Base-by-base conservation (phyloP, 2,113 vertebrate species). In the Columba livia region DNA sequence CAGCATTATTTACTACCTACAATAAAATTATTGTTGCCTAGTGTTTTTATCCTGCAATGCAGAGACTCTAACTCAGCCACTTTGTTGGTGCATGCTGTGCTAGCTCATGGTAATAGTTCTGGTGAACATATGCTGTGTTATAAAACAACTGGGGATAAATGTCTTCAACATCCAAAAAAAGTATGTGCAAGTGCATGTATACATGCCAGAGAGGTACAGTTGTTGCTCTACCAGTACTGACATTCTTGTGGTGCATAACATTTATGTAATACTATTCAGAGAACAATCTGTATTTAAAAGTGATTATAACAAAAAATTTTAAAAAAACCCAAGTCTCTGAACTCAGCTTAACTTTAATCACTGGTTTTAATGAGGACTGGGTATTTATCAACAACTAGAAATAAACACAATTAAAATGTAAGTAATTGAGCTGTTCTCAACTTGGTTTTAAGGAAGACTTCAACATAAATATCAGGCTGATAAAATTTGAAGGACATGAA, bases 1-100 rank as follows among this genome's bases (percentile, higher is more conserved):
- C 8, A 29, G 19, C 54, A 8, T n/a, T 88, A n/a, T 81, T 86
- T 69, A 26, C 16, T 75, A 29, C n/a, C 11, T 53, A 17, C 15
- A 9, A 72, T 48, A 73, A 73, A 93, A 70, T 38, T 60, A 24
- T 56, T 87, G 24, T 50, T 64, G 11, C 71, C 50, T 67, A 36
- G 12, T 61, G 62, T 0, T 90, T 90, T 79, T 79, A 61, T 89
- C 93, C 95, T 91, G 95, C 93, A 94, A 24, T 89, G 88, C 85
- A 93, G 92, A 79, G 65, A 54, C 53, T 73, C 62, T 91, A 73
- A 79, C 69, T 79, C 73, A 69, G 6, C 17, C 15, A 24, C 61
- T 81, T 81, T 3, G 3, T 36, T 90, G 67, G 32, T 69, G 34
- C 44, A 13, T 83, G 56, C 44, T 90, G 36, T 79, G 29, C 51